Percentiles rank a stretch among this genome's conserved stretches.
These are phyloP conservation scores for Ctenomys sociabilis DNA, from an alignment of 2,113 vertebrate genomes.

Conservation along the genomic window DNA sequence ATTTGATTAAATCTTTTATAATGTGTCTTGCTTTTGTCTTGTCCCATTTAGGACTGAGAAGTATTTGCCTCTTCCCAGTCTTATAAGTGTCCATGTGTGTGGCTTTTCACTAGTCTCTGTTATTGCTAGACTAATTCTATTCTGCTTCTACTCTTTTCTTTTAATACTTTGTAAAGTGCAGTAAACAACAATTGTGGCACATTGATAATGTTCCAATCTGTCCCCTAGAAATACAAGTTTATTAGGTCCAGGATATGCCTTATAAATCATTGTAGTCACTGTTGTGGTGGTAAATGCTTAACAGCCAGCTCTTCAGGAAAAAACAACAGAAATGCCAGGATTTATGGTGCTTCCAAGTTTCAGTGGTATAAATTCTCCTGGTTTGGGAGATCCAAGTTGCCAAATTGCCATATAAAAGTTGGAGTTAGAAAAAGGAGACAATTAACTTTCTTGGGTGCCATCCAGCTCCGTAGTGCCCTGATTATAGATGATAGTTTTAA, in stretches of 20 bases:
- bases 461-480: neutral
- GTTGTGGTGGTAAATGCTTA: slow-evolving; percentile 56
- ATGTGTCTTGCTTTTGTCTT: neutral
- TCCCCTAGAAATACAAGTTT: neutral
- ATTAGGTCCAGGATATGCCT: neutral
- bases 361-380: slow-evolving; percentile 44
- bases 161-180: neutral
- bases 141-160: neutral
- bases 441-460: neutral
- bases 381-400: neutral
- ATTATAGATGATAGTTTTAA: neutral
- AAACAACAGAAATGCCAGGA: neutral
- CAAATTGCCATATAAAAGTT: slow-evolving; percentile 1
- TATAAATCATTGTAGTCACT: slow-evolving; percentile 43
- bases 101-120: neutral
- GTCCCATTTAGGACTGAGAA: slow-evolving; percentile 1
- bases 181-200: neutral
- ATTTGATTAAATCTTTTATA: neutral
- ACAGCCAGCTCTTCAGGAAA: neutral
- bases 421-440: neutral
- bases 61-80: neutral
- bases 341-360: slow-evolving; percentile 36
- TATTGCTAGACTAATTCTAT: neutral
- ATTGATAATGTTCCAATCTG: neutral
- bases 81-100: neutral